A percentile compares a stretch with the other conserved stretches of the same genome.
These are phyloP conservation scores for Silurus glanis DNA, from an alignment of 2,113 vertebrate species.

Conservation along the genomic window DNA sequence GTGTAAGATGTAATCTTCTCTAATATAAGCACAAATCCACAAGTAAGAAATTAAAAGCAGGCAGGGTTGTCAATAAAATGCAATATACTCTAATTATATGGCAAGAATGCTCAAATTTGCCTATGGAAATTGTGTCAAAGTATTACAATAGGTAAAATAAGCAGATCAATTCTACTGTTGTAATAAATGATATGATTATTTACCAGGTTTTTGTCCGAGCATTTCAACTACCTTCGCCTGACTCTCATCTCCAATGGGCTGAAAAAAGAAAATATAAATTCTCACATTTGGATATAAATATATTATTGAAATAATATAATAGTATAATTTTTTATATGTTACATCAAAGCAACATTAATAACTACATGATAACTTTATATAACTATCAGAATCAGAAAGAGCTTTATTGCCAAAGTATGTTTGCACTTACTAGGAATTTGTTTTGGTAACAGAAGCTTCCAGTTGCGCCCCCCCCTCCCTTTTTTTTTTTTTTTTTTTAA, in stretches of 20 bases:
- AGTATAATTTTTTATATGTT: too few relatives aligned
- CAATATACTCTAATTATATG: background rate
- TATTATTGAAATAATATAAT: too few relatives aligned
- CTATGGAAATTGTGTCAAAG: background rate
- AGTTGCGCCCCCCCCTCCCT: too few relatives aligned
- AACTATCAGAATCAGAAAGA: too few relatives aligned
- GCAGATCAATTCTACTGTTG: background rate
- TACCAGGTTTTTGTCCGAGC: constrained; percentile 84
- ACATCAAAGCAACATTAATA: too few relatives aligned
- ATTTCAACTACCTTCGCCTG: constrained; percentile 80
- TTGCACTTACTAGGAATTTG: too few relatives aligned
- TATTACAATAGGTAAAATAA: background rate
- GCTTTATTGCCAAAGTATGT: too few relatives aligned
- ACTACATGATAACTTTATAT: too few relatives aligned
- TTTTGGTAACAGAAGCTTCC: too few relatives aligned
- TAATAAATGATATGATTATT: constrained; percentile 28
- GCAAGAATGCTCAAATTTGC: background rate
- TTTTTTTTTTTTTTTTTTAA: too few relatives aligned
- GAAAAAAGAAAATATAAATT: background rate
- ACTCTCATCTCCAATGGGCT: constrained; percentile 87
- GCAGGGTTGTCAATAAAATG: background rate
- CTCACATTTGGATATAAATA: too few relatives aligned
- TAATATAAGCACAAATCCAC: background rate
- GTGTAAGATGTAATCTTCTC: background rate
- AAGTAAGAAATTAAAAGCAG: background rate